Conservation (phyloP, 2,888 invertebrate genomes). For the Scaptodrosophila latifasciaeformis region DNA sequence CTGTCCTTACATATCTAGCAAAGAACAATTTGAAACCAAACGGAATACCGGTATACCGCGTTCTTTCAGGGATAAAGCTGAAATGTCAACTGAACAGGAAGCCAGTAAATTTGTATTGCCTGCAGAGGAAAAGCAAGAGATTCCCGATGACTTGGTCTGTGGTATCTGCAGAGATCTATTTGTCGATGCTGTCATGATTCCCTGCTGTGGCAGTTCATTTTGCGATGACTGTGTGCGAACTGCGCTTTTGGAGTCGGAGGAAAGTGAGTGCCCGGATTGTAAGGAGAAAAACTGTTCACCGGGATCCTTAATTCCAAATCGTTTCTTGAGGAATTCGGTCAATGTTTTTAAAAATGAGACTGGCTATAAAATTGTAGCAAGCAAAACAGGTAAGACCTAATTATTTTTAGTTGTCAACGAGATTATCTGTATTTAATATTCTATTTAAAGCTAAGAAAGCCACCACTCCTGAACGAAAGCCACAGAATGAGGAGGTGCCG, state of each 20-base stretch:
- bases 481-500: no score
- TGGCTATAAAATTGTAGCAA: conserved; percentile 80
- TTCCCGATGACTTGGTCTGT: conserved; percentile 94
- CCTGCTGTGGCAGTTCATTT: conserved; percentile 98
- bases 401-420: no score
- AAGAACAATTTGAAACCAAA: conserved; percentile 85
- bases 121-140: conserved; percentile 78
- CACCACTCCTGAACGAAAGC: no score
- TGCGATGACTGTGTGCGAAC: conserved; percentile 98
- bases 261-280: conserved; percentile 96
- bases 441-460: no score
- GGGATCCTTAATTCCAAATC: conserved; percentile 93
- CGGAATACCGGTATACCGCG: conserved; percentile 98
- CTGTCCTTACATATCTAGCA: conserved; percentile 82
- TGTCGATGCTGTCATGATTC: conserved; percentile 97
- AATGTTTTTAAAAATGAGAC: conserved; percentile 93
- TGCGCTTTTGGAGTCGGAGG: conserved; percentile 91
- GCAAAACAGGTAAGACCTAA: conserved; percentile 55
- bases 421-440: no score
- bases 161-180: conserved; percentile 93
- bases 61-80: conserved; percentile 92
- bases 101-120: conserved; percentile 35
- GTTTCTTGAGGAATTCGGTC: conserved; percentile 92
- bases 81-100: conserved; percentile 73
- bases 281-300: conserved; percentile 94